Evolutionary conservation across 1,140 invertebrate genomes (phyloP).

Genomic region (Acromyrmex echinatior): DNA sequence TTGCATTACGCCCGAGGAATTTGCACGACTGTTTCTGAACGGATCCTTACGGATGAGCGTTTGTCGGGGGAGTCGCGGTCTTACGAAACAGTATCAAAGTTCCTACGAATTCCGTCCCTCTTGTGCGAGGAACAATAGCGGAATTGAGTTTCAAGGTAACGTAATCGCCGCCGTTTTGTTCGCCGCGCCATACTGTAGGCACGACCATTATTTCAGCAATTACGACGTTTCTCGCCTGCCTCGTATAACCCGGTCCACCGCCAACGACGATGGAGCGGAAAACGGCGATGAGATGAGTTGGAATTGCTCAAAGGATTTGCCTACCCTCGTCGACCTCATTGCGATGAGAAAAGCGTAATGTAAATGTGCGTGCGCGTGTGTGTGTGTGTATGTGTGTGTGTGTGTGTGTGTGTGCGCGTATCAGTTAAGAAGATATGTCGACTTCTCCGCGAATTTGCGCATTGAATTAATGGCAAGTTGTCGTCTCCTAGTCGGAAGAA

Average conservation of each 20-base stretch:
- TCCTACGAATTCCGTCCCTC: slow-evolving; percentile 45
- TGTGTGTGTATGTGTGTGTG: too few relatives aligned
- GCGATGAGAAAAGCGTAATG: slow-evolving; percentile 40
- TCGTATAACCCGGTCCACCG: slow-evolving; percentile 22
- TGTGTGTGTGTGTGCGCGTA: not conserved
- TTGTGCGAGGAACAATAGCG: slow-evolving; percentile 4
- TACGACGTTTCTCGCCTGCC: slow-evolving; percentile 58
- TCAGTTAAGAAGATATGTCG: slow-evolving; percentile 41
- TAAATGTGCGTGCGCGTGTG: not conserved
- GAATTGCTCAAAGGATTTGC: slow-evolving; percentile 61
- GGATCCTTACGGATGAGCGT: slow-evolving; percentile 27
- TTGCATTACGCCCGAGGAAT: slow-evolving; percentile 48
- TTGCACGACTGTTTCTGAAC: slow-evolving; percentile 22
- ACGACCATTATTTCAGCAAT: slow-evolving; percentile 72
- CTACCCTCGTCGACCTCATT: not conserved
- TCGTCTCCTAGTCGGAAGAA: not conserved
- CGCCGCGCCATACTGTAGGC: slow-evolving; percentile 27
- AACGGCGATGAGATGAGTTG: slow-evolving; percentile 27
- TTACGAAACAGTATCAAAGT: slow-evolving; percentile 55
- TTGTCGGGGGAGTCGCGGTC: slow-evolving; percentile 26
- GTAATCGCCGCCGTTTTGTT: slow-evolving; percentile 57
- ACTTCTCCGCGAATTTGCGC: slow-evolving; percentile 4
- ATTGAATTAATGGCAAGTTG: slow-evolving; percentile 46
- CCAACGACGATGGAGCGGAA: not conserved
- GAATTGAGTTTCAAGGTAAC: slow-evolving; percentile 66